Percentiles rank a stretch among this genome's conserved stretches.
Conservation (phyloP, 1,140 invertebrate species). For the Caerostris darwini region DNA sequence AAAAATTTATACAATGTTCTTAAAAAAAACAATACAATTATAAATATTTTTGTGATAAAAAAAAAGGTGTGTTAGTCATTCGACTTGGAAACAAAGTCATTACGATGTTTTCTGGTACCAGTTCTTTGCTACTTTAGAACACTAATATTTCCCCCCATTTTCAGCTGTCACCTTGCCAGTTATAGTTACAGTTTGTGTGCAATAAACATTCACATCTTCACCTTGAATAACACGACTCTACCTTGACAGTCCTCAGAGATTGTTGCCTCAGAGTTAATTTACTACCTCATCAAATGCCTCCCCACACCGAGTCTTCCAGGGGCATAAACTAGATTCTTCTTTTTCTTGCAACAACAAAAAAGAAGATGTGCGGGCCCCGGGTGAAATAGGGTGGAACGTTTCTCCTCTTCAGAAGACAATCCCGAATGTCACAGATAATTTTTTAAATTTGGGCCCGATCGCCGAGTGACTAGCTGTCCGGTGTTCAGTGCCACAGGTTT, state of each 20-base stretch:
- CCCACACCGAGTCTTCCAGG: not conserved
- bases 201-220: conserved; percentile 52
- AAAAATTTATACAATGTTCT: no score
- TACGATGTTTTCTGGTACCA: not conserved
- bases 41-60: no score
- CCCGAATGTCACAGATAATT: no score
- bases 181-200: conserved; percentile 25
- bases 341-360: not conserved
- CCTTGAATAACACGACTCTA: not conserved
- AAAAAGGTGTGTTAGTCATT: no score
- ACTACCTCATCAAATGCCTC: conserved; percentile 35
- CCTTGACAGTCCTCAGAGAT: conserved; percentile 25
- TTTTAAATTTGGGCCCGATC: no score
- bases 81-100: no score
- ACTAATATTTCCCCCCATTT: not conserved
- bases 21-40: no score
- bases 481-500: no score
- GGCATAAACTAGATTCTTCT: conserved; percentile 67
- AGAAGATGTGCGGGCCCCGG: not conserved
- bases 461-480: no score
- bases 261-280: conserved; percentile 57
- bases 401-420: conserved; percentile 28
- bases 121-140: not conserved
- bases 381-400: conserved; percentile 49
- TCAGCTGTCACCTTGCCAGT: conserved; percentile 14